A percentile compares a stretch with the other conserved stretches of the same genome.
phyloP scores from a whole-genome alignment of 2,888 invertebrate genomes.

The Drosophila vallismaia region DNA sequence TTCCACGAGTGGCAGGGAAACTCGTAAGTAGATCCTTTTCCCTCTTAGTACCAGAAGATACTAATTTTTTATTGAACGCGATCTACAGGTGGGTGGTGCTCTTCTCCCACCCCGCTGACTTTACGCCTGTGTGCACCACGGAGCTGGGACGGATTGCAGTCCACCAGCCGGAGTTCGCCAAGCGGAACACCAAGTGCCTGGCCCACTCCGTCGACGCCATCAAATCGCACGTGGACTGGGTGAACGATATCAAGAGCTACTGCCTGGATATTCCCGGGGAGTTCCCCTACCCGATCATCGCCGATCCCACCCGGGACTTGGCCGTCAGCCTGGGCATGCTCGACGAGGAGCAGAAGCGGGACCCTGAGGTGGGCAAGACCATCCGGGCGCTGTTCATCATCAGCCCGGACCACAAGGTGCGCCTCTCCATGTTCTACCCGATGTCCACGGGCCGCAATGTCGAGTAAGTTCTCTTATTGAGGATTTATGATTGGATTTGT shows the following conservation, averaged over 20 bases:
- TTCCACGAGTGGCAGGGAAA: constrained; percentile 92
- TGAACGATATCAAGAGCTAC: constrained; percentile 89
- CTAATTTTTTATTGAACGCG: background rate
- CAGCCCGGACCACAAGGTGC: constrained; percentile 91
- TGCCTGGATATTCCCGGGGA: constrained; percentile 88
- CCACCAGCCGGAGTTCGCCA: constrained; percentile 88
- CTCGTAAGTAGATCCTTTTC: constrained; percentile 87
- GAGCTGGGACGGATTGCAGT: constrained; percentile 91
- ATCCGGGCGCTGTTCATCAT: constrained; percentile 91
- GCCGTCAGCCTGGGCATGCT: constrained; percentile 91
- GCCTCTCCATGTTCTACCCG: constrained; percentile 93
- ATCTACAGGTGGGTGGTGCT: constrained; percentile 90
- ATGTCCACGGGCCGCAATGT: constrained; percentile 94
- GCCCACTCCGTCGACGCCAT: constrained; percentile 92
- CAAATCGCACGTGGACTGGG: constrained; percentile 90
- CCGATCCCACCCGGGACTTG: constrained; percentile 89
- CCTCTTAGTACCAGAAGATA: too few species aligned
- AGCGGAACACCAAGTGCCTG: constrained; percentile 89
- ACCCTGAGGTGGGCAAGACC: constrained; percentile 88
- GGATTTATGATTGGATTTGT: background rate
- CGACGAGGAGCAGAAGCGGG: constrained; percentile 89
- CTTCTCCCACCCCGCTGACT: constrained; percentile 95
- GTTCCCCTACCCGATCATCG: constrained; percentile 93
- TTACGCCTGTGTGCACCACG: constrained; percentile 95
- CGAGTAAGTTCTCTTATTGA: constrained; percentile 86